phyloP scores from a whole-genome alignment of 2,888 invertebrate species.

The Synergus umbraculus region DNA sequence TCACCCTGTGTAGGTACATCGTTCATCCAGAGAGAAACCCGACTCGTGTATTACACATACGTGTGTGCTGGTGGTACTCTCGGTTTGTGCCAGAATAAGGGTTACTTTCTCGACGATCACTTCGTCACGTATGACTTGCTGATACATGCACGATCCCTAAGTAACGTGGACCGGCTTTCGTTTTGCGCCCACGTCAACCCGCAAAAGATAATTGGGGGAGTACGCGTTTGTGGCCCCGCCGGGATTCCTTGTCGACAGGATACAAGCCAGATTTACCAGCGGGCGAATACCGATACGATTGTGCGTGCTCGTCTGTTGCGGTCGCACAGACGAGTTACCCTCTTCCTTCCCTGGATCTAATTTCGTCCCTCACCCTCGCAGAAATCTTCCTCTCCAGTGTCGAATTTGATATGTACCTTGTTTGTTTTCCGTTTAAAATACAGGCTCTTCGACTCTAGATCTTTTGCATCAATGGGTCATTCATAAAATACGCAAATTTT shows the following conservation, averaged over 20 bases:
- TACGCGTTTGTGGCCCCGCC: constrained; percentile 49
- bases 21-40: constrained; percentile 20
- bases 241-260: constrained; percentile 49
- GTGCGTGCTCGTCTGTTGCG: constrained; percentile 46
- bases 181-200: constrained; percentile 52
- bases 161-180: constrained; percentile 35
- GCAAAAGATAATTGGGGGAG: constrained; percentile 53
- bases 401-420: constrained; percentile 10
- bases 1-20: constrained; percentile 45
- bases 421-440: constrained; percentile 14
- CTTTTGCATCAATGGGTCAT: too few species aligned
- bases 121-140: constrained; percentile 70
- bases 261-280: constrained; percentile 45
- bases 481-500: too few species aligned
- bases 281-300: constrained; percentile 42
- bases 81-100: constrained; percentile 27
- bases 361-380: constrained; percentile 6
- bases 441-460: not conserved
- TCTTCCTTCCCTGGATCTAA: constrained; percentile 34
- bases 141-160: constrained; percentile 64
- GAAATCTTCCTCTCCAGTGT: constrained; percentile 20
- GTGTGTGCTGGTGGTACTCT: constrained; percentile 40
- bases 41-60: constrained; percentile 31
- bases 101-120: constrained; percentile 49
- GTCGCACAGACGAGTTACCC: constrained; percentile 32